Evolutionary conservation across 2,888 invertebrate genomes (phyloP), one percentile per base, ranked within the genome.

Genomic region (Drosophila anceps): DNA sequence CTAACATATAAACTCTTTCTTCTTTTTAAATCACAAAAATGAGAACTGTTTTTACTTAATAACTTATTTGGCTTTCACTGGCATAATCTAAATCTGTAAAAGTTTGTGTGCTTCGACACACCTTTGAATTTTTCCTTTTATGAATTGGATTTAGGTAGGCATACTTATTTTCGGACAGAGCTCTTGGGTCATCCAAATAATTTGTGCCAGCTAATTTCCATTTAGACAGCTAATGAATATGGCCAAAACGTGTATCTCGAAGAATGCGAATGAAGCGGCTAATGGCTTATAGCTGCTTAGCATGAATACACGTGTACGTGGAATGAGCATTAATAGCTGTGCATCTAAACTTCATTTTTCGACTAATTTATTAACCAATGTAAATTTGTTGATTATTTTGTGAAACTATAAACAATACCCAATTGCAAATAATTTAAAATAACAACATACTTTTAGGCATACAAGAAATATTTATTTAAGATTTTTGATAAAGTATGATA

Each of bases 251-350:
- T 48, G 66, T 63, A 74, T 57, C 51, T 59, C 46, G 27, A 68
- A 58, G 59, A 54, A 50, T 65, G 33, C 20, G 50, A 68, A 51
- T 69, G 41, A 65, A 48, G 31, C 50, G 44, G 20, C 55, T 41
- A 29, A 37, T 50, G n/a, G 61, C 67, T 77, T 70, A 77, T 79
- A 44, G 63, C 70, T 66, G 70, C 41, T 58, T 63, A 70, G 58
- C 76, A 77, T 77, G 76, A 59, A 48, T 2, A 27, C 4, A 68
- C 24, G 57, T 39, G n/a, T 24, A 33, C 13, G 54, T 51, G 12
- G 46, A 18, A 24, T 1, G 13, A 6, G n/a, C 15, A 18, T 31
- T 9, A 9, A 51, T 18, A 18, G 18, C 31, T 12, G 15, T 46
- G 4, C 4, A n/a, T 13, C 7, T 13, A 27, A n/a, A 33, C 18